Conservation (phyloP, 2,113 vertebrate species). For the Lamprotornis superbus region DNA sequence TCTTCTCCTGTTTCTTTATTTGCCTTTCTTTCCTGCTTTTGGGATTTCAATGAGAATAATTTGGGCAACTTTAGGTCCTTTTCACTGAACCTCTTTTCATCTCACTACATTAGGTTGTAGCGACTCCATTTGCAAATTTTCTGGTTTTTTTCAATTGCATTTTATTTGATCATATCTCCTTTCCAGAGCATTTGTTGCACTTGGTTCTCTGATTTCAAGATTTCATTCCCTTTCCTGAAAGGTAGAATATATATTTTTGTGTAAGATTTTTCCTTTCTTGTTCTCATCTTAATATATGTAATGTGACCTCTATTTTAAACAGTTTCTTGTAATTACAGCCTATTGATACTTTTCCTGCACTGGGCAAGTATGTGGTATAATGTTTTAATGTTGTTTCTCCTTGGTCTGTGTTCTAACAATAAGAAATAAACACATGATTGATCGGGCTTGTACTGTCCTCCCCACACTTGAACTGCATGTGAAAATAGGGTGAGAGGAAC, state of each 20-base stretch:
- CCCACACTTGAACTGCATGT: background rate
- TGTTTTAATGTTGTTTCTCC: background rate
- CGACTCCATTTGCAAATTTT: background rate
- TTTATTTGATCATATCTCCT: background rate
- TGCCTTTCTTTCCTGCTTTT: background rate
- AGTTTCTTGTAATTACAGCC: background rate
- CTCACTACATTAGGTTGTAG: background rate
- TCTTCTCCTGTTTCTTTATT: background rate
- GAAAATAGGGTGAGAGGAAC: background rate
- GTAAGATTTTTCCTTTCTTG: background rate
- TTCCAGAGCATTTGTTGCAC: background rate
- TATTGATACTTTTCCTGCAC: background rate
- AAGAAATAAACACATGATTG: background rate
- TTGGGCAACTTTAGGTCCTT: background rate
- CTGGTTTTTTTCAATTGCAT: background rate
- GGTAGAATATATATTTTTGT: background rate
- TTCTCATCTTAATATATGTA: background rate
- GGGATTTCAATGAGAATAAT: background rate
- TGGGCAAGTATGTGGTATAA: background rate
- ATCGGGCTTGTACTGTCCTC: background rate
- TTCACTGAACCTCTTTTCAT: background rate
- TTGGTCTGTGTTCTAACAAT: background rate
- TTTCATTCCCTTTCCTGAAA: background rate
- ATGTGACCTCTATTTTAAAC: background rate
- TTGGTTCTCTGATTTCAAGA: background rate